Evolutionary conservation across 2,888 invertebrate genomes (phyloP).

Genomic region (Agrochola circellaris): DNA sequence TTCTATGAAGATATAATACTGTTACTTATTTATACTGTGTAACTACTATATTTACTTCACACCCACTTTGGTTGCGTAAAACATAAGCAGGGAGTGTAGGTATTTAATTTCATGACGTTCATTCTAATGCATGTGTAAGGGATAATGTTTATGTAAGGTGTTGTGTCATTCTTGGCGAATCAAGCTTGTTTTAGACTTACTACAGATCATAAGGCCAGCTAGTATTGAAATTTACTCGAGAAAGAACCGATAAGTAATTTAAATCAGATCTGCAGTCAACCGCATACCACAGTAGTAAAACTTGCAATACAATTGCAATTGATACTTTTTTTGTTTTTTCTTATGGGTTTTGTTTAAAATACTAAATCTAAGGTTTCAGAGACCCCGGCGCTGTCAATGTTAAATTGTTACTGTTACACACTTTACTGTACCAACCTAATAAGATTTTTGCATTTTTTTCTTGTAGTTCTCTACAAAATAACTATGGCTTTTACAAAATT

Average conservation of each 20-base stretch:
- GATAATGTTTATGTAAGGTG: conserved; percentile 25
- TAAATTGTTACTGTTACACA: no score
- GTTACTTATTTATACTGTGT: no score
- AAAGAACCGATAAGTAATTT: not conserved
- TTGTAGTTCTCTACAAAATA: no score
- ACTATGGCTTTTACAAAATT: no score
- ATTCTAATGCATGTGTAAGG: not conserved
- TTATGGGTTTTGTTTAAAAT: no score
- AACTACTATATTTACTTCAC: not conserved
- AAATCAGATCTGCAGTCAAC: not conserved
- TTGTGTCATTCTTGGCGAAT: not conserved
- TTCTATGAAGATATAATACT: no score
- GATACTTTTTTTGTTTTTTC: no score
- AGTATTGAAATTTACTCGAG: not conserved
- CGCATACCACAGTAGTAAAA: not conserved
- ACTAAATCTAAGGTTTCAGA: no score
- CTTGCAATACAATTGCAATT: no score
- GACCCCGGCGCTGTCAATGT: no score
- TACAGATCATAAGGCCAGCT: not conserved
- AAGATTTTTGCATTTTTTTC: no score
- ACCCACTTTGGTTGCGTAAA: conserved; percentile 30
- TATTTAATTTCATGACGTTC: conserved; percentile 20
- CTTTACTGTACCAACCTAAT: no score
- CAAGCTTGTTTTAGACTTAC: not conserved
- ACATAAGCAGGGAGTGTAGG: not conserved